Conservation (phyloP, 2,797 vertebrate species). For the Apodemus agrarius region DNA sequence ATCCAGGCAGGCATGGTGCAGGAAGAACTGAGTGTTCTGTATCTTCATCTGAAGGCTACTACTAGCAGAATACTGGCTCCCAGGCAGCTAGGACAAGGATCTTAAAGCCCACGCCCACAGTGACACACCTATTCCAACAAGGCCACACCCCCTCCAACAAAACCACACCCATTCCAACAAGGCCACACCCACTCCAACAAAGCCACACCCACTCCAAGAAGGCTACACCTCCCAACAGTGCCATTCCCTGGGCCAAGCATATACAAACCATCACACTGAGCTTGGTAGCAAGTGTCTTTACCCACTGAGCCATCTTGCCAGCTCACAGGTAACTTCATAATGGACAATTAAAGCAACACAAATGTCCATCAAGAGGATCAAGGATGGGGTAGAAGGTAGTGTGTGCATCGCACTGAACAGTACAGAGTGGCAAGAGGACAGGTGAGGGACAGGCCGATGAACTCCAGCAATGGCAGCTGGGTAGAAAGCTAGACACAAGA, state of each 20-base stretch:
- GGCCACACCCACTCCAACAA: too few species aligned
- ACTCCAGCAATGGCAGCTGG: rapidly evolving
- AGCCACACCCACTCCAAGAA: too few species aligned
- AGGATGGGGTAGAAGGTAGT: rapidly evolving
- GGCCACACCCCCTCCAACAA: neutral
- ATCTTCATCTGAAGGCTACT: neutral
- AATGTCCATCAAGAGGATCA: neutral
- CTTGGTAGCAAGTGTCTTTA: neutral
- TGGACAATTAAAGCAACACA: neutral
- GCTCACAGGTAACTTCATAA: neutral
- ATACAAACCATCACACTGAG: neutral
- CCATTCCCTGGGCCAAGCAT: neutral
- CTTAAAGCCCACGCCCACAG: neutral
- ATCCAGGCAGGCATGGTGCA: neutral
- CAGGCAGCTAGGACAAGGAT: neutral
- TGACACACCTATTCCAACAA: neutral
- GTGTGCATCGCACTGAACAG: rapidly evolving
- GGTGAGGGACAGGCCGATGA: neutral
- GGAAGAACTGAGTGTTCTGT: neutral
- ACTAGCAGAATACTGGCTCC: neutral
- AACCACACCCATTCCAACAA: too few species aligned
- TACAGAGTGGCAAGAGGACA: neutral
- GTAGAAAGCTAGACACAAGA: neutral
- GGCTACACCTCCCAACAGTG: neutral
- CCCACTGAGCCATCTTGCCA: neutral